Conservation (phyloP, 2,797 vertebrate genomes). For the Champsocephalus esox region DNA sequence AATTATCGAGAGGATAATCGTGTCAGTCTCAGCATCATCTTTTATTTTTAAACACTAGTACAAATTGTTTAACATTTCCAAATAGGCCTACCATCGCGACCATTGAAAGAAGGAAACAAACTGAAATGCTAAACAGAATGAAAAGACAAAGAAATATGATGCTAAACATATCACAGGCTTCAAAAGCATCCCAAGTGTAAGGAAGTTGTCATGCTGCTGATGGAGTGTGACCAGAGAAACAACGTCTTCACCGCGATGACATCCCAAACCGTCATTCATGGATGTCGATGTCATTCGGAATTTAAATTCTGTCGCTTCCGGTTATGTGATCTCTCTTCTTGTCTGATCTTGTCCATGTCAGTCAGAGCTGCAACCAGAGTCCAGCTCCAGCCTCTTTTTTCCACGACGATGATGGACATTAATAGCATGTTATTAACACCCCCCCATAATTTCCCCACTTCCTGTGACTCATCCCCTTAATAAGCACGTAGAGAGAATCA, state of each 20-base stretch:
- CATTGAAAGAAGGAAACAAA: background rate
- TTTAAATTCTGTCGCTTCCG: conserved; percentile 28
- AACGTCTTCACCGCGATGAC: background rate
- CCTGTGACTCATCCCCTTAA: conserved; percentile 52
- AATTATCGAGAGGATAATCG: conserved; percentile 45
- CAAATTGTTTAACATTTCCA: conserved; percentile 41
- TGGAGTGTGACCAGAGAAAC: conserved; percentile 26
- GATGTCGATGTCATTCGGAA: conserved; percentile 5
- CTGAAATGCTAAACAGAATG: background rate
- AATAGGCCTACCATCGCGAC: conserved; percentile 6
- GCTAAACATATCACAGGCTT: background rate
- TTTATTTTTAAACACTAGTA: conserved; percentile 22
- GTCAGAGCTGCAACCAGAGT: conserved; percentile 51
- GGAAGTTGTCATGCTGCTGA: background rate
- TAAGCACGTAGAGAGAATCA: conserved; percentile 45
- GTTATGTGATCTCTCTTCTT: conserved; percentile 1
- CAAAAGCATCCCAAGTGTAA: background rate
- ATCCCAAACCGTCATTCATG: conserved; percentile 2
- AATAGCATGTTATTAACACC: conserved; percentile 58
- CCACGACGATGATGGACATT: conserved; percentile 40
- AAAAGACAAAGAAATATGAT: background rate
- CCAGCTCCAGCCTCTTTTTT: conserved; percentile 54
- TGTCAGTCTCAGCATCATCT: conserved; percentile 4
- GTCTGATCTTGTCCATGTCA: conserved; percentile 39
- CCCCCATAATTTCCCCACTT: conserved; percentile 5